Percentiles rank a stretch among this genome's conserved stretches.
Evolutionary conservation across 2,888 invertebrate genomes (phyloP).

Genomic region (Camponotus fellah): DNA sequence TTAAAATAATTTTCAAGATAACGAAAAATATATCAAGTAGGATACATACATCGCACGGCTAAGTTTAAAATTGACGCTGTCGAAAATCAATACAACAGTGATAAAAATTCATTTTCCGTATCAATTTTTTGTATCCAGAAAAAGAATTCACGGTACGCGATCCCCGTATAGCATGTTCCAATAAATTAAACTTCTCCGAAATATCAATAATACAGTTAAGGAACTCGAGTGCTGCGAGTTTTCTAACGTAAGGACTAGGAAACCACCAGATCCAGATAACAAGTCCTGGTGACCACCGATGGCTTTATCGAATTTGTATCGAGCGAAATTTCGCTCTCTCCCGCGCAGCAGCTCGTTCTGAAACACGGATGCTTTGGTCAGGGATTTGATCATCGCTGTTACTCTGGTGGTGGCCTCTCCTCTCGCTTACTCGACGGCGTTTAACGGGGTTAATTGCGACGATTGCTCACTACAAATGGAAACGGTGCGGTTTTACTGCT

Average conservation of each 20-base stretch:
- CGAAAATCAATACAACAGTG: constrained; percentile 1
- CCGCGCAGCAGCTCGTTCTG: not conserved
- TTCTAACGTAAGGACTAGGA: constrained; percentile 37
- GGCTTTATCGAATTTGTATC: constrained; percentile 56
- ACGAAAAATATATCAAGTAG: not conserved
- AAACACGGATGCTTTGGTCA: constrained; percentile 51
- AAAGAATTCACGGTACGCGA: constrained; percentile 1
- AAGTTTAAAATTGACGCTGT: not conserved
- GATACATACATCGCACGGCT: not conserved
- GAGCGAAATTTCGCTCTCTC: constrained; percentile 30
- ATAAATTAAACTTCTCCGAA: constrained; percentile 36
- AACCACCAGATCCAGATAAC: constrained; percentile 41
- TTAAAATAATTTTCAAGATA: constrained; percentile 13
- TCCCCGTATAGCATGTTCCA: not conserved
- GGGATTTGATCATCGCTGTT: constrained; percentile 57
- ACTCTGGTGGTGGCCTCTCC: not conserved
- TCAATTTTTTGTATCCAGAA: not conserved
- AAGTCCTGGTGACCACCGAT: constrained; percentile 16
- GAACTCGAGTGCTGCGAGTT: constrained; percentile 20
- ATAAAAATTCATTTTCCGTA: not conserved
- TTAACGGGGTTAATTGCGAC: constrained; percentile 66
- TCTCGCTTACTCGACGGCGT: constrained; percentile 37
- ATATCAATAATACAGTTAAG: constrained; percentile 15
- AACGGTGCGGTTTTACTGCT: constrained; percentile 67
- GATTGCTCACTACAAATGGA: constrained; percentile 58